Evolutionary conservation across 2,113 vertebrate species (phyloP), one percentile per base, ranked within the genome.

Genomic region (Cottus gobio): DNA sequence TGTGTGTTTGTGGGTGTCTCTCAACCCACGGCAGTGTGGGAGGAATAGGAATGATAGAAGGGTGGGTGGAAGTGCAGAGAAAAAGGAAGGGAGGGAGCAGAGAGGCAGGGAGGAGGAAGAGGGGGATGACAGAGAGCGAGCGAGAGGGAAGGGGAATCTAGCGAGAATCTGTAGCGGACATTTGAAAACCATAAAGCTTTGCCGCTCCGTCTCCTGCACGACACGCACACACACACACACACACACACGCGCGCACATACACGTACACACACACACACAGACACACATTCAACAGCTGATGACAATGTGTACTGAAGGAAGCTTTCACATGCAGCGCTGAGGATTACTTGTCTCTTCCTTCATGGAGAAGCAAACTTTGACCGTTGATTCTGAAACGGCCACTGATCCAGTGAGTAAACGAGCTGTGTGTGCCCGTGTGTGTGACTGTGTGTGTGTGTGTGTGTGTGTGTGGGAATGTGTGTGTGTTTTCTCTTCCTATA

Each of bases 301-400:
- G 90, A 90, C 91, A 82, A 88, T 91, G 93, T 75, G 83, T 37
- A 31, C 77, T 66, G 85, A 68, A 80, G 67, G 79, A 66, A 86
- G 82, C 82, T 75, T 64, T 85, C 75, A 76, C 69, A 86, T 65
- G 85, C 82, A 80, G 85, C 85, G 85, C 77, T 90, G 87, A 92
- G 89, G 90, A 94, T 89, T 90, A 90, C 90, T 85, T 75, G 77
- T 88, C 83, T 87, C 85, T 91, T 83, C 79, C 82, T 92, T 95
- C 95, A 97, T 96, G 96, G 97, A 97, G 95, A 95, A 94, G 93
- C 94, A 95, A 95, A 93, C 94, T 94, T 95, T 96, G 91, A 96
- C 93, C 82, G 92, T 93, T 91, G 94, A 91, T 80, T 87, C 93
- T 76, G 92, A 93, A 77, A 86, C 87, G 39, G 79, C 94, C 22